phyloP scores from a whole-genome alignment of 2,888 invertebrate species.

The Zaprionus bogoriensis region DNA sequence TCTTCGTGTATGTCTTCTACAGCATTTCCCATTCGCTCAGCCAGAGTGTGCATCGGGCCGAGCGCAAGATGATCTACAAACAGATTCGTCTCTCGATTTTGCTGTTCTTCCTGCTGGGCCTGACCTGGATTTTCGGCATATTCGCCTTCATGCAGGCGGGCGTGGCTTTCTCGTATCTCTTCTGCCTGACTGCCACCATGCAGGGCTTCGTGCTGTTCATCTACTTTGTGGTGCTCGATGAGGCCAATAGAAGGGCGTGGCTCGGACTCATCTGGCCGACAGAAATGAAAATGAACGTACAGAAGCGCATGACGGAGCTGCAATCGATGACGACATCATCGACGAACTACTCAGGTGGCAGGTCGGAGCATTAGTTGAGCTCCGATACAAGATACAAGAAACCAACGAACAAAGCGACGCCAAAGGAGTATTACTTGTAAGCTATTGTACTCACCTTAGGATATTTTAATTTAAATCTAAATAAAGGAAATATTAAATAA shows the following conservation, averaged over 20 bases:
- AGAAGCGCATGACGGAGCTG: constrained; percentile 15
- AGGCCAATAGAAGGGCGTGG: constrained; percentile 80
- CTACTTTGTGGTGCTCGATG: constrained; percentile 86
- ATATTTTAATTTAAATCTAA: too few relatives aligned
- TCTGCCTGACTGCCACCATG: constrained; percentile 86
- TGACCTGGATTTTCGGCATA: constrained; percentile 86
- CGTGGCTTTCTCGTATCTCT: constrained; percentile 85
- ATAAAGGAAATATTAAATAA: too few relatives aligned
- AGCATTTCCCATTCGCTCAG: constrained; percentile 82
- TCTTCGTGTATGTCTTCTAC: constrained; percentile 83
- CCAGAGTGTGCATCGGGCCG: constrained; percentile 76
- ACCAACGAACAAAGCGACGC: not conserved
- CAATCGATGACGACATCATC: constrained; percentile 33
- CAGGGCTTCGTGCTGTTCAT: constrained; percentile 86
- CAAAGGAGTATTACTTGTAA: not conserved
- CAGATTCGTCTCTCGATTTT: constrained; percentile 85
- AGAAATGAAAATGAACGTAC: constrained; percentile 4
- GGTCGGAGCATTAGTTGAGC: not conserved
- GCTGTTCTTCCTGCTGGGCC: constrained; percentile 85
- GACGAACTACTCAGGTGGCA: constrained; percentile 13
- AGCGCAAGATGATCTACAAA: constrained; percentile 79
- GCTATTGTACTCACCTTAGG: not conserved
- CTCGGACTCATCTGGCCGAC: constrained; percentile 27
- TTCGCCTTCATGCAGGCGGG: constrained; percentile 84
- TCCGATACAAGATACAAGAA: too few relatives aligned